Evolutionary conservation across 2,113 vertebrate genomes (phyloP), one percentile per base, ranked within the genome.

Genomic region (Tilapia sparmanii): DNA sequence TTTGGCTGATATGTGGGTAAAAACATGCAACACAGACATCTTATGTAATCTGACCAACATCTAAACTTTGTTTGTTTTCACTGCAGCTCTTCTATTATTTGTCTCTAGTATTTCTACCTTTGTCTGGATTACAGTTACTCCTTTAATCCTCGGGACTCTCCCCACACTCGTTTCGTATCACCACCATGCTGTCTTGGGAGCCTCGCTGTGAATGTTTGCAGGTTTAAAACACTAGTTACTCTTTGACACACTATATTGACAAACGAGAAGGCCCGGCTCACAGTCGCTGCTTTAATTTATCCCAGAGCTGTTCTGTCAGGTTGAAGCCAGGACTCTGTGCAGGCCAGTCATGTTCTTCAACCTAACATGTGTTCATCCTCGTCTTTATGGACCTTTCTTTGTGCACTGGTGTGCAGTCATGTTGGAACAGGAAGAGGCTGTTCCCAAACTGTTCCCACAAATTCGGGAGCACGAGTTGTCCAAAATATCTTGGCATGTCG

Each of bases 31-130:
- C 61, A 55, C n/a, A 31, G n/a, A 9, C 22, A 8, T 80, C 42
- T 8, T 15, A 29, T 9, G 59, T 5, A 80, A 81, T 63, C 45
- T 24, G 26, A 85, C 31, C 13, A 19, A 35, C 16, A 18, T 42
- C 31, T 66, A 5, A 66, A 35, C 29, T 35, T 10, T 16, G 59
- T 35, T 16, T 45, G 61, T 86, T 86, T 85, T 61, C 18, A 26
- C n/a, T 63, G 80, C 88, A 92, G 81, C 87, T 89, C 89, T 29
- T 76, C 11, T 42, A 10, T 52, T 73, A 40, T 85, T 79, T 83
- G 35, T 83, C 86, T 68, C 57, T 7, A 19, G 26, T 83, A 87
- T 89, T 86, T 91, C 80, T 81, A 4, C 42, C 68, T 76, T 82
- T 80, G 22, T 79, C 38, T 16, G 53, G 22, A 52, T 81, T 71